Evolutionary conservation across 2,113 vertebrate species (phyloP), one percentile per base, ranked within the genome.

Genomic region (Vidua chalybeata): DNA sequence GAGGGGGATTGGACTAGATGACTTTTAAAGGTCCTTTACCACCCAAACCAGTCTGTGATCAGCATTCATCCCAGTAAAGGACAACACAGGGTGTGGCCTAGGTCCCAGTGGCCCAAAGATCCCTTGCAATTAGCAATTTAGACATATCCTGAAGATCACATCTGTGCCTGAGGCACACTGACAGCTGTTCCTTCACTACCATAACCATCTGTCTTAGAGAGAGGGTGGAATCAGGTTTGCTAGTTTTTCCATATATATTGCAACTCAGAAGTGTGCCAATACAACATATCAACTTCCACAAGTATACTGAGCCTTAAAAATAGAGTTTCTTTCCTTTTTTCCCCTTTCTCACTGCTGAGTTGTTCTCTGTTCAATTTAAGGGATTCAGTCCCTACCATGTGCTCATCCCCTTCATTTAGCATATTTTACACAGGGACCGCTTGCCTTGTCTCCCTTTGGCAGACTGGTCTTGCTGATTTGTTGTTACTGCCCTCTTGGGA

Each of bases 61-160:
- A 15, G 9, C 27, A 9, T 8, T 20, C 7, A 19, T 13, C 33
- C 46, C 33, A 18, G 17, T 13, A 45, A 66, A 78, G 24, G 31
- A n/a, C 31, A 58, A 5, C 21, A 39, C 21, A 43, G 5, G 27
- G 7, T 45, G 22, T 51, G 51, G 14, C 27, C 37, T 19, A 24
- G 24, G 28, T 33, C 24, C 11, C 0, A 0, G 22, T 21, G 10
- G 7, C 27, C 63, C 20, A 48, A 64, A 59, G 37, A 35, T 49
- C 3, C 61, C 64, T 54, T 76, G 37, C 6, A 64, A 37, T 82
- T 59, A 49, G 6, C n/a, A 11, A 16, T 63, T 66, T 51, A 59
- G 48, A 71, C 21, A n/a, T 4, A 55, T n/a, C 28, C 56, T 51
- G 66, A 75, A 67, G 52, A 55, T 27, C 67, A 27, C 9, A 11